Evolutionary conservation across 2,797 vertebrate genomes (phyloP).

Genomic region (Dermochelys coriacea): DNA sequence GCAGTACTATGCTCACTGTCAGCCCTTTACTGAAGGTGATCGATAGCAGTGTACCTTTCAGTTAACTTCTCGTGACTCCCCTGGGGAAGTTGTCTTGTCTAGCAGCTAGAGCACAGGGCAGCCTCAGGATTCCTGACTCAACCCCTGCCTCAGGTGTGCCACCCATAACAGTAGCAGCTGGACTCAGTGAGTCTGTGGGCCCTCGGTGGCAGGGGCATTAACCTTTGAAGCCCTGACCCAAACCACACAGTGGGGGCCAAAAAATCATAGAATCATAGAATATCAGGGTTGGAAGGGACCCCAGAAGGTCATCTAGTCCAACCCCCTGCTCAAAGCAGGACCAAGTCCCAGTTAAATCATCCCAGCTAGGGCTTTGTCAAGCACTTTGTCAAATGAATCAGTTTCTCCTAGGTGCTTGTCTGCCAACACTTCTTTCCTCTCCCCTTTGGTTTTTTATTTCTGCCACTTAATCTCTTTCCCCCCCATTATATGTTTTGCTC

Average conservation of each 20-base stretch:
- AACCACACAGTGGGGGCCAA: neutral
- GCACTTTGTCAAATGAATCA: no score
- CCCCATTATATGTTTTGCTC: neutral
- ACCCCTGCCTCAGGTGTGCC: no score
- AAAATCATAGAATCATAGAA: no score
- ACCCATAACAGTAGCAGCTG: neutral
- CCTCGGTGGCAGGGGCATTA: neutral
- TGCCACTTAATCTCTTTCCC: fast-evolving
- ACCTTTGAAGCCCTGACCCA: neutral
- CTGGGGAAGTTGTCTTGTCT: neutral
- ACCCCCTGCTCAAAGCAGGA: no score
- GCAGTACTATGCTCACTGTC: neutral
- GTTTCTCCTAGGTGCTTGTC: neutral
- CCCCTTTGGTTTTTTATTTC: fast-evolving
- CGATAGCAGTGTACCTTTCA: neutral
- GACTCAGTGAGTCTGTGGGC: neutral
- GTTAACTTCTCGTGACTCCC: neutral
- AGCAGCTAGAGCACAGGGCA: neutral
- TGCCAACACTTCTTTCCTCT: neutral
- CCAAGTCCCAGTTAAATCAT: no score
- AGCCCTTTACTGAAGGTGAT: neutral
- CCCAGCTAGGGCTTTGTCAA: no score
- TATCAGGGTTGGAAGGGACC: no score
- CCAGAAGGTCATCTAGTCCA: no score
- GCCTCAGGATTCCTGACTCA: neutral